Conservation (phyloP, 1,140 invertebrate species). For the Bombus difficillimus region DNA sequence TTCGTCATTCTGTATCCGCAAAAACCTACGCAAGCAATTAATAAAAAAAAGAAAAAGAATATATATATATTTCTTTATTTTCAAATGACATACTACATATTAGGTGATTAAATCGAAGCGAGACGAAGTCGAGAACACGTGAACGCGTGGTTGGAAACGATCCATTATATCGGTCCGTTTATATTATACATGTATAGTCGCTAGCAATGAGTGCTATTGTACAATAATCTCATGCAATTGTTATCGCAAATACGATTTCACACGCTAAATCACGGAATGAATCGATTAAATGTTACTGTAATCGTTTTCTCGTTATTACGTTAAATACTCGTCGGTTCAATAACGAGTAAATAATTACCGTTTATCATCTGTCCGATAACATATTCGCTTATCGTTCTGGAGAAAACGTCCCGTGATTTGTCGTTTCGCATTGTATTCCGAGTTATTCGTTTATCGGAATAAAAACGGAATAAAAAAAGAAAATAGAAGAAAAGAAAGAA, state of each 20-base stretch:
- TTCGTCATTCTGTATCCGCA: not conserved
- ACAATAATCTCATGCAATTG: constrained; percentile 2
- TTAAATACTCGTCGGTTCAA: not conserved
- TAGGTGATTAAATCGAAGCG: not conserved
- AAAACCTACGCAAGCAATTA: not conserved
- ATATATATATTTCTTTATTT: not conserved
- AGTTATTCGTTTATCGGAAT: not conserved
- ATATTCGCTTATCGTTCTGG: not conserved
- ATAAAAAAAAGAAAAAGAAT: not conserved
- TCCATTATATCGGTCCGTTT: constrained; percentile 14
- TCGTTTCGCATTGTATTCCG: not conserved
- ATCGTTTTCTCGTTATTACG: constrained; percentile 15
- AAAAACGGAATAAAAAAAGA: too few species aligned
- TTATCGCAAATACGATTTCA: constrained; percentile 19
- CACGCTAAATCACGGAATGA: not conserved
- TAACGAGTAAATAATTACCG: constrained; percentile 8
- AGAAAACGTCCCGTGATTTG: not conserved
- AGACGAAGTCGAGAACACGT: not conserved
- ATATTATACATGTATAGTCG: not conserved
- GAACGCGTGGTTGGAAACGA: not conserved
- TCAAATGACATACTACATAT: not conserved
- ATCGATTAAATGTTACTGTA: constrained; percentile 8
- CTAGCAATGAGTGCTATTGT: not conserved
- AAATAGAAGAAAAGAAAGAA: too few species aligned
- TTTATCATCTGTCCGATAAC: not conserved